Base-by-base conservation (phyloP, 2,888 invertebrate genomes). In the Thereva nobilitata region DNA sequence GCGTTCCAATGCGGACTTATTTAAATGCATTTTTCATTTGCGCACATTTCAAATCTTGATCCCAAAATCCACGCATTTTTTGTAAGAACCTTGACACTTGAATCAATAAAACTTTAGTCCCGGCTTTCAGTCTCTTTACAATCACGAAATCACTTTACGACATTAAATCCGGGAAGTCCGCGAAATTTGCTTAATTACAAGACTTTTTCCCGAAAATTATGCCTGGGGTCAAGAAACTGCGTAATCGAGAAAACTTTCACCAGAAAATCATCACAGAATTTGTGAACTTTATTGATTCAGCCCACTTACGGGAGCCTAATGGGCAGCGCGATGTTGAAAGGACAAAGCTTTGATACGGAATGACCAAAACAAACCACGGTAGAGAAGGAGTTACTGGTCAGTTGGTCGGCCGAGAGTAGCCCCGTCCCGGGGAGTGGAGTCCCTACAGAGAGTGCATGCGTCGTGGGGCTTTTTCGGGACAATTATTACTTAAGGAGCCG, bases 301-400 rank as follows among this genome's bases (percentile, higher is more conserved):
- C 37, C 10, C 1, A 5, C 35, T 8, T 42, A 8, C 10, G 50
- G 50, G 44, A 50, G 50, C 47, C 5, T 38, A 40, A 4, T 5
- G 41, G 23, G 50, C 50, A 34, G 34, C 40, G 4, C n/a, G 4
- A 42, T 37, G 64, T 41, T 64, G 12, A 35, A 40, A 53, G 55
- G 65, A 72, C 75, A 71, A 72, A 71, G 74, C 74, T 75, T 74
- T 75, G 77, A 74, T 70, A 75, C 74, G 73, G 75, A 78, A 77
- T 79, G 79, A 77, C 79, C 76, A 75, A 72, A 74, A 72, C 72
- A 73, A 68, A 71, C 63, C 69, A 61, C 61, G 54, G 70, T 47
- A 59, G 54, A 65, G 52, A 64, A 35, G 44, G 35, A 53, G 41
- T 45, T 40, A 47, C 40, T 68, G 67, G 69, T 67, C 59, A 66